These are phyloP conservation scores for Latrodectus elegans DNA, from an alignment of 2,888 invertebrate species.

Conservation along the genomic window DNA sequence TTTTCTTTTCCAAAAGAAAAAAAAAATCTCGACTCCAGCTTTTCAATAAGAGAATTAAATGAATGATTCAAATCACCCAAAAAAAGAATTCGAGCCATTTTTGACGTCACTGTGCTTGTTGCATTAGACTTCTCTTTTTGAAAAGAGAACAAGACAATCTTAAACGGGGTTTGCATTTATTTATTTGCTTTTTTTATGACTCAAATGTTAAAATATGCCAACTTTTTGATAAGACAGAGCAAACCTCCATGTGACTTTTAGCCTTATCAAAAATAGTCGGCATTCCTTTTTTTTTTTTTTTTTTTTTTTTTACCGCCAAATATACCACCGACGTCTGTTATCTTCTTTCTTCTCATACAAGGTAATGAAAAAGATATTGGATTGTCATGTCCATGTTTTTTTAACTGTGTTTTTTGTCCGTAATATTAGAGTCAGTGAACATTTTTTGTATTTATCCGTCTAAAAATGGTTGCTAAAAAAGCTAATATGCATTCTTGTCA, in stretches of 20 bases:
- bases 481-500: constrained; percentile 29
- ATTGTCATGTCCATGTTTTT: constrained; percentile 28
- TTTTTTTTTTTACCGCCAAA: constrained; percentile 17
- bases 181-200: constrained; percentile 13
- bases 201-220: constrained; percentile 28
- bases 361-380: constrained; percentile 58
- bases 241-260: constrained; percentile 8
- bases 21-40: constrained; percentile 24
- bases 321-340: constrained; percentile 21
- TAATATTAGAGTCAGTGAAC: not conserved
- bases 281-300: not conserved
- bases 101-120: constrained; percentile 42
- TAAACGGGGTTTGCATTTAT: constrained; percentile 35
- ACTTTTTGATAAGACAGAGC: constrained; percentile 45
- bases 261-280: constrained; percentile 24
- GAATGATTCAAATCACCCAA: constrained; percentile 39
- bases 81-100: constrained; percentile 48
- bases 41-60: constrained; percentile 36
- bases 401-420: constrained; percentile 11
- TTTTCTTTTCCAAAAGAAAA: constrained; percentile 10
- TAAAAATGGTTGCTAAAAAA: constrained; percentile 14
- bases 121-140: constrained; percentile 26
- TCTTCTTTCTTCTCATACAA: constrained; percentile 9
- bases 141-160: constrained; percentile 45
- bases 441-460: constrained; percentile 17